phyloP scores from a whole-genome alignment of 2,797 vertebrate genomes.

The Enteromius mattozi region DNA sequence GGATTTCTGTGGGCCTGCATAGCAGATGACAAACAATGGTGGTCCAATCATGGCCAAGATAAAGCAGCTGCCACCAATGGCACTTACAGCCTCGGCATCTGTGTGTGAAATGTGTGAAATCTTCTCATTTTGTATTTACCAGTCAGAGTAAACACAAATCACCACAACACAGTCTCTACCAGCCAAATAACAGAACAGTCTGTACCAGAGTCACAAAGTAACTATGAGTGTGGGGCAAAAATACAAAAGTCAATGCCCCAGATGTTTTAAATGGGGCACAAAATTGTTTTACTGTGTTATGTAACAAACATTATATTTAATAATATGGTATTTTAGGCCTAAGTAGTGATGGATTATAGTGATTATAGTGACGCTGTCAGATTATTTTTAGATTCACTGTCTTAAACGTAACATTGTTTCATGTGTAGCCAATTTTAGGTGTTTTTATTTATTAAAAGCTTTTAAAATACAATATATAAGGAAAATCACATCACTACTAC shows the following conservation, averaged over 20 bases:
- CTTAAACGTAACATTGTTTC: neutral
- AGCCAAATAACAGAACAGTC: conserved; percentile 45
- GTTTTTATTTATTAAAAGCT: neutral
- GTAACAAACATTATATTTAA: neutral
- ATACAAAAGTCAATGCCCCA: neutral
- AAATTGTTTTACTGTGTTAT: neutral
- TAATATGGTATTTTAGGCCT: neutral
- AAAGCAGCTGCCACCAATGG: conserved; percentile 49
- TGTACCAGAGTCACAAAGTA: neutral
- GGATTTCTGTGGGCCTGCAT: conserved; percentile 57
- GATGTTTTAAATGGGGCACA: neutral
- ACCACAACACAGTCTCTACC: conserved; percentile 54
- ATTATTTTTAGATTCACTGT: neutral
- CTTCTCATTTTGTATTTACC: conserved; percentile 74
- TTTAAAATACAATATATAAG: neutral
- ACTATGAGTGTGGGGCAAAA: neutral
- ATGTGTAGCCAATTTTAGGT: neutral
- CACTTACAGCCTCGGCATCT: neutral
- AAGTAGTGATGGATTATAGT: neutral
- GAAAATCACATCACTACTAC: neutral
- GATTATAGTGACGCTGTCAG: neutral
- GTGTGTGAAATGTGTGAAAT: conserved; percentile 34
- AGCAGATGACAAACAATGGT: conserved; percentile 69
- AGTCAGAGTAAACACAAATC: conserved; percentile 78
- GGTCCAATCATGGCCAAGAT: conserved; percentile 27